phyloP scores from a whole-genome alignment of 2,797 vertebrate genomes.

The Cottoperca gobio region DNA sequence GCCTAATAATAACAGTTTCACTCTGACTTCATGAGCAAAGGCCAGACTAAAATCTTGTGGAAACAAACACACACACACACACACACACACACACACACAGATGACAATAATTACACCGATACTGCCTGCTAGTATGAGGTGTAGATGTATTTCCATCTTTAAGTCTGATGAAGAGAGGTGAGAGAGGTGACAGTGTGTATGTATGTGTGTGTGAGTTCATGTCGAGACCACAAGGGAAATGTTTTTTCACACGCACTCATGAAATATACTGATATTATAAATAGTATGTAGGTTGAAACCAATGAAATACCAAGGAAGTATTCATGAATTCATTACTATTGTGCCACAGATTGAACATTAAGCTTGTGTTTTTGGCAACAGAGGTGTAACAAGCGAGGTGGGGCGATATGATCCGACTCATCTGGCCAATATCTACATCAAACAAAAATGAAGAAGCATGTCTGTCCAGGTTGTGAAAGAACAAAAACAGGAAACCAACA shows the following conservation, averaged over 20 bases:
- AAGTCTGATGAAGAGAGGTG: conserved; percentile 3
- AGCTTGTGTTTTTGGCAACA: neutral
- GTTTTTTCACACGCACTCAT: neutral
- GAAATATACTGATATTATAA: neutral
- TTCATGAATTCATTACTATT: neutral
- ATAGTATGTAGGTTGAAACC: neutral
- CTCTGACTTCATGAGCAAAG: conserved; percentile 31
- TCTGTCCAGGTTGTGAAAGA: conserved; percentile 65
- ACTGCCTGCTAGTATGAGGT: conserved; percentile 8
- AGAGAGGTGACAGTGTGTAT: no score
- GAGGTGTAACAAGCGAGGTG: neutral
- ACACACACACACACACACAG: conserved; percentile 10
- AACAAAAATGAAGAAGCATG: conserved; percentile 1
- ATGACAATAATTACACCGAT: neutral
- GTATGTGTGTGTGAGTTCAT: conserved; percentile 32
- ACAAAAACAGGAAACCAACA: conserved; percentile 83
- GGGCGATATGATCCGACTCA: neutral
- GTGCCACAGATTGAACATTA: neutral
- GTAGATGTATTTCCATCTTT: conserved; percentile 12
- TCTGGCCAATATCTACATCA: conserved; percentile 34
- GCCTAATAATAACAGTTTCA: conserved; percentile 41
- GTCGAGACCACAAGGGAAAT: neutral
- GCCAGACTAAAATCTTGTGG: conserved; percentile 13
- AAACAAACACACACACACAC: conserved; percentile 24
- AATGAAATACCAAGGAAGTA: neutral